Conservation (phyloP, 1,140 invertebrate species). For the Subanguina moxae region DNA sequence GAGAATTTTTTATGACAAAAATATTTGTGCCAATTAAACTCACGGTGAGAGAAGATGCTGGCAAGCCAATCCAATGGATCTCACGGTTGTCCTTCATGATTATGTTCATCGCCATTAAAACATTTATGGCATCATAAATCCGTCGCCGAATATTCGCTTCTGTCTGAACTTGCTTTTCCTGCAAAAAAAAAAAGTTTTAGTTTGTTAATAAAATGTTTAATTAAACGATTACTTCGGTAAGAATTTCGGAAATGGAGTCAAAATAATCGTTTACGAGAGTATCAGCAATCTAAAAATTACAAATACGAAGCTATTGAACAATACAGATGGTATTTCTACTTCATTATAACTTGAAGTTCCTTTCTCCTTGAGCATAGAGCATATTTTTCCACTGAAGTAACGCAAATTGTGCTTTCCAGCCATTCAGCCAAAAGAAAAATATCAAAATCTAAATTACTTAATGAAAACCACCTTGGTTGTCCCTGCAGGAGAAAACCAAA, state of each 20-base stretch:
- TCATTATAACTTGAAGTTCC: no score
- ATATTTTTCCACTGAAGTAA: no score
- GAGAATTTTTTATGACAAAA: background rate
- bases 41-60: constrained; percentile 76
- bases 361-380: no score
- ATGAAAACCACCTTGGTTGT: no score
- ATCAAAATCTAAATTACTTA: no score
- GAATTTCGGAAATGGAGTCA: constrained; percentile 26
- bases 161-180: constrained; percentile 75
- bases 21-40: background rate
- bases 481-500: no score
- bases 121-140: constrained; percentile 97
- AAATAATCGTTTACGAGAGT: constrained; percentile 83
- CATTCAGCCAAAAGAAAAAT: no score
- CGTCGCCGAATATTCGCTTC: constrained; percentile 97
- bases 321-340: no score
- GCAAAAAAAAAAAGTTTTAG: background rate
- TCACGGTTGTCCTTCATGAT: constrained; percentile 99
- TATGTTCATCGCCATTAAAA: constrained; percentile 99
- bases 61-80: constrained; percentile 93
- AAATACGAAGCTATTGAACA: constrained; percentile 63
- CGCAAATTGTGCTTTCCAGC: no score
- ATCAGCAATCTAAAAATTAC: constrained; percentile 90
- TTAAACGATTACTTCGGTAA: background rate
- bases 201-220: background rate